Evolutionary conservation across 1,140 invertebrate genomes (phyloP).

Genomic region (Zaprionus gabonicus): DNA sequence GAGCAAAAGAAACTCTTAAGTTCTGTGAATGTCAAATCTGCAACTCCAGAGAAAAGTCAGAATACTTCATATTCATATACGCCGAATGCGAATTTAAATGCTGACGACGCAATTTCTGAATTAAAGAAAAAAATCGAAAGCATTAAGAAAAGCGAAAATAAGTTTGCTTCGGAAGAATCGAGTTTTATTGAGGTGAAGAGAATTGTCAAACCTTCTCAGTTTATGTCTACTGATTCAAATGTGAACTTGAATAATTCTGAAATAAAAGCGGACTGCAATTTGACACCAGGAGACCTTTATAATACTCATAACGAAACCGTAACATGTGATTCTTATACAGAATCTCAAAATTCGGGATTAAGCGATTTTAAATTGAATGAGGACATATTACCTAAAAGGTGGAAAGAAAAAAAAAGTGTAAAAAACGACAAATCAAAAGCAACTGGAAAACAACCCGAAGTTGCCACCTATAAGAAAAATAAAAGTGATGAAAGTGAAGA

Average conservation of each 20-base stretch:
- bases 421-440: background rate
- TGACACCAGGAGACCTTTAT: conserved; percentile 17
- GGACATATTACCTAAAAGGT: background rate
- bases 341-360: background rate
- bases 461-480: no score
- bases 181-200: background rate
- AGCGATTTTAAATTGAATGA: background rate
- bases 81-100: background rate
- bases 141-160: background rate
- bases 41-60: background rate
- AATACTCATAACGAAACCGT: background rate
- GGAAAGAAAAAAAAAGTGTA: background rate
- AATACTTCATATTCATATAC: background rate
- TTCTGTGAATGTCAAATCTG: background rate
- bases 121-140: background rate
- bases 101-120: background rate
- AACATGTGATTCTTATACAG: background rate
- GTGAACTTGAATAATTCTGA: background rate
- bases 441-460: no score
- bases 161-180: background rate
- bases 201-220: background rate
- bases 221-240: background rate
- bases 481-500: no score
- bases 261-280: conserved; percentile 9
- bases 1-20: background rate